Conservation (phyloP, 2,113 vertebrate genomes). For the Pygoscelis adeliae region DNA sequence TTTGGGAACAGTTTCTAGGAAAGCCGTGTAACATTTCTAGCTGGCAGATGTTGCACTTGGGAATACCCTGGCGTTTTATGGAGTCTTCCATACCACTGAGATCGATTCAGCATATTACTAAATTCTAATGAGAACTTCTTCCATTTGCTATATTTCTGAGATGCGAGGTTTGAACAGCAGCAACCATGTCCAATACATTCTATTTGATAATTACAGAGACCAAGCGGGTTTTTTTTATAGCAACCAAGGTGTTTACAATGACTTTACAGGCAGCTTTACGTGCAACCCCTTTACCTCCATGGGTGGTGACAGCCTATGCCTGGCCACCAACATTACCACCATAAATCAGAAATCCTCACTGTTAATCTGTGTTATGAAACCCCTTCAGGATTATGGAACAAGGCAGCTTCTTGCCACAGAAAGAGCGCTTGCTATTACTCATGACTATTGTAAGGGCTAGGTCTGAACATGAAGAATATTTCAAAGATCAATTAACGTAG, state of each 20-base stretch:
- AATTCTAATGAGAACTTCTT: neutral
- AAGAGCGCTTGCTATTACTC: neutral
- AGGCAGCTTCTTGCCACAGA: neutral
- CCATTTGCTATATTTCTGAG: neutral
- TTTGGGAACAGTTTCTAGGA: neutral
- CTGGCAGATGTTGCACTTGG: neutral
- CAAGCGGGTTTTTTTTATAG: too few relatives aligned
- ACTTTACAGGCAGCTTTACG: neutral
- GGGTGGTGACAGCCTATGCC: too few relatives aligned
- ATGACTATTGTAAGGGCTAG: neutral
- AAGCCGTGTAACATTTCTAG: neutral
- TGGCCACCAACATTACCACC: neutral
- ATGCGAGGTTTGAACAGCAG: neutral
- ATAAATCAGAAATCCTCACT: neutral
- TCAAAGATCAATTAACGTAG: neutral
- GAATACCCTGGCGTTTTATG: neutral
- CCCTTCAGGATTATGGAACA: rapidly evolving
- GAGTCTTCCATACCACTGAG: neutral
- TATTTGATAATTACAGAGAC: neutral
- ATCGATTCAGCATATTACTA: rapidly evolving
- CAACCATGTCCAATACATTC: neutral
- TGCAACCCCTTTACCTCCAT: neutral
- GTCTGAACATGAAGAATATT: neutral
- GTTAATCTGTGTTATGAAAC: neutral
- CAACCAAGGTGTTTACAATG: neutral